phyloP scores from a whole-genome alignment of 2,888 invertebrate genomes.

The Aleiodes alternator region DNA sequence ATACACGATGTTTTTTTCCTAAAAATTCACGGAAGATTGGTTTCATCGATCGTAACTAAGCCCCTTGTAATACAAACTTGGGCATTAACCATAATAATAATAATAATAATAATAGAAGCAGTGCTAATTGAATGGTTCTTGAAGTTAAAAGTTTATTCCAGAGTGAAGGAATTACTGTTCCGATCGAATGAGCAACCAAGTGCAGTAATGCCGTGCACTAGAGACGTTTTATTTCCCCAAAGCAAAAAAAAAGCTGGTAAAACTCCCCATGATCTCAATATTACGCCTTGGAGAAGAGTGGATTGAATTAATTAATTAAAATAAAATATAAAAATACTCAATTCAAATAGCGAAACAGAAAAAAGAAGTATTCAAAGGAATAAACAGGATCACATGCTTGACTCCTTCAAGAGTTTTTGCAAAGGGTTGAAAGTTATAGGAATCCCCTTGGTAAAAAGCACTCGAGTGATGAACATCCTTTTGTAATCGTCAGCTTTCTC shows the following conservation, averaged over 20 bases:
- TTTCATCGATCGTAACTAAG: slow-evolving; percentile 36
- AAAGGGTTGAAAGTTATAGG: slow-evolving; percentile 27
- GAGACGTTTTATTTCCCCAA: neutral
- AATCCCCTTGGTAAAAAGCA: slow-evolving; percentile 29
- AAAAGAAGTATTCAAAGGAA: neutral
- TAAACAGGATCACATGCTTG: slow-evolving; percentile 19
- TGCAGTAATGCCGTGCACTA: neutral
- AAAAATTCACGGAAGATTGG: slow-evolving; percentile 19
- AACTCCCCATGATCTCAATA: neutral
- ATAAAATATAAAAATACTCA: neutral
- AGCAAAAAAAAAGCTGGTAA: neutral
- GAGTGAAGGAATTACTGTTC: slow-evolving; percentile 6
- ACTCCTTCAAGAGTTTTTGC: slow-evolving; percentile 9
- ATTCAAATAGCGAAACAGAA: neutral
- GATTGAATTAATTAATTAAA: too few species aligned
- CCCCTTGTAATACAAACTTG: slow-evolving; percentile 12
- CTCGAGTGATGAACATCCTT: slow-evolving; percentile 40
- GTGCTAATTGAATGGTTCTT: slow-evolving; percentile 15
- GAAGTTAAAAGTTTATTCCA: slow-evolving; percentile 8
- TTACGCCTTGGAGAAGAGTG: too few species aligned
- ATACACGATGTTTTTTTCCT: neutral
- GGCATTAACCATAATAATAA: slow-evolving; percentile 1
- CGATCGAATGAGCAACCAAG: slow-evolving; percentile 4
- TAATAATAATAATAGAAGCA: neutral
- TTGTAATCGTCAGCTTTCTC: slow-evolving; percentile 36